Evolutionary conservation across 2,113 vertebrate genomes (phyloP).

Genomic region (Tyto alba): DNA sequence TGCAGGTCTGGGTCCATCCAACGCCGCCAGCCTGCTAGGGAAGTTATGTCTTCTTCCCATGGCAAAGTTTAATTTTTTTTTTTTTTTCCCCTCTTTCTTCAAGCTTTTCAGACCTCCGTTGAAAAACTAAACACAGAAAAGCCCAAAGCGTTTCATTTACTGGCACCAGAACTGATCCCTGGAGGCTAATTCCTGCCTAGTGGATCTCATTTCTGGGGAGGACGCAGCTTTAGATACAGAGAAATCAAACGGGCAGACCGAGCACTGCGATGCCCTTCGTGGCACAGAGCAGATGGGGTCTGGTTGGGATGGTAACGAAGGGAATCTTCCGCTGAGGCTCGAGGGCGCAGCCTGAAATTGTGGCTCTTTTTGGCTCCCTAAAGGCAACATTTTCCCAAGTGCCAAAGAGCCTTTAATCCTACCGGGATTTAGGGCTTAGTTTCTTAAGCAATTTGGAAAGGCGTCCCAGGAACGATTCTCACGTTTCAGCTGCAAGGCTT

Average conservation of each 20-base stretch:
- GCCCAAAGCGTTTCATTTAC: background rate
- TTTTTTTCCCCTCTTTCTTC: fast-evolving
- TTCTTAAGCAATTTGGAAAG: background rate
- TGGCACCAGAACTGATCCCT: background rate
- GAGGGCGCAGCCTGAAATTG: background rate
- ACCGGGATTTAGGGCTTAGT: background rate
- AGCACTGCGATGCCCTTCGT: background rate
- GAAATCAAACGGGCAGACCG: background rate
- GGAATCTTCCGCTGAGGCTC: background rate
- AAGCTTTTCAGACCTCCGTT: background rate
- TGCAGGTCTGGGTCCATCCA: background rate
- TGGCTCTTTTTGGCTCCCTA: background rate
- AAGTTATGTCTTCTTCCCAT: background rate
- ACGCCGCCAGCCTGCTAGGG: background rate
- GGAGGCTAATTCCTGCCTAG: background rate
- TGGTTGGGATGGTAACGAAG: fast-evolving
- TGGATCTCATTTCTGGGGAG: background rate
- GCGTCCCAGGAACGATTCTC: background rate
- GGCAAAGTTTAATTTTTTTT: background rate
- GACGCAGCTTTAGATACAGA: background rate
- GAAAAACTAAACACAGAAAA: background rate
- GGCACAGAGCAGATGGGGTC: background rate
- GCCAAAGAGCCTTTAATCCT: slow-evolving; percentile 17
- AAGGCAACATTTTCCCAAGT: background rate
- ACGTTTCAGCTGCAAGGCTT: fast-evolving